Base-by-base conservation (phyloP, 2,113 vertebrate genomes). In the Rutilus rutilus region DNA sequence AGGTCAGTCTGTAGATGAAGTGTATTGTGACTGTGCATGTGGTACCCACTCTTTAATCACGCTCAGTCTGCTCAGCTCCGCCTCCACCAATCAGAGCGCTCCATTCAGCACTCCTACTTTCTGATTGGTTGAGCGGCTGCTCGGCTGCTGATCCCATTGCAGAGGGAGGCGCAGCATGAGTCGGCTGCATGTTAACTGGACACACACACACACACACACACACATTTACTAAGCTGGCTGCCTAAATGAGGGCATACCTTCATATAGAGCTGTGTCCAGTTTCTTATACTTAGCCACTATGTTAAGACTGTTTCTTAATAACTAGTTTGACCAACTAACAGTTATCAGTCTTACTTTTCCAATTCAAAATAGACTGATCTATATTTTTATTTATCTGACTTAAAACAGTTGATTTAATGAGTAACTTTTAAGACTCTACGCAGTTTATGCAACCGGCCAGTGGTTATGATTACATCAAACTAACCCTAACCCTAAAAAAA, bases 31-130 rank as follows among this genome's bases (percentile, higher is more conserved):
- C 42, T 84, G 80, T 83, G 87, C 62, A 36, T 76, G 81, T 27
- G 74, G 85, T 87, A 87, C 86, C 90, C 89, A 73, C 92, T 94
- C 89, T 88, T 89, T 89, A 92, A 91, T 90, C 87, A 77, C n/a
- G 82, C 81, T 64, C 78, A 78, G 88, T 92, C 90, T 91, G 91
- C 88, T 92, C 89, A 92, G 90, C 84, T 67, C 87, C 87, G 79
- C 39, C 45, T 21, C 30, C 82, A 54, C 94, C 94, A 94, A 94
- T 95, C 89, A 52, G 23, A 59, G 82, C 0, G 23, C 83, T 64
- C n/a, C 25, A 19, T 85, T 73, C 75, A 27, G 90, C 94, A 95
- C 95, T 94, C 95, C 95, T 92, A 92, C 92, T 91, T 93, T 94
- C 90, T 93, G 82, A 95, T 94, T 96, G 94, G 95, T 12, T 78